A percentile compares a stretch with the other conserved stretches of the same genome.
These are phyloP conservation scores for Nasonia giraulti DNA, from an alignment of 1,140 invertebrate genomes.

Conservation along the genomic window DNA sequence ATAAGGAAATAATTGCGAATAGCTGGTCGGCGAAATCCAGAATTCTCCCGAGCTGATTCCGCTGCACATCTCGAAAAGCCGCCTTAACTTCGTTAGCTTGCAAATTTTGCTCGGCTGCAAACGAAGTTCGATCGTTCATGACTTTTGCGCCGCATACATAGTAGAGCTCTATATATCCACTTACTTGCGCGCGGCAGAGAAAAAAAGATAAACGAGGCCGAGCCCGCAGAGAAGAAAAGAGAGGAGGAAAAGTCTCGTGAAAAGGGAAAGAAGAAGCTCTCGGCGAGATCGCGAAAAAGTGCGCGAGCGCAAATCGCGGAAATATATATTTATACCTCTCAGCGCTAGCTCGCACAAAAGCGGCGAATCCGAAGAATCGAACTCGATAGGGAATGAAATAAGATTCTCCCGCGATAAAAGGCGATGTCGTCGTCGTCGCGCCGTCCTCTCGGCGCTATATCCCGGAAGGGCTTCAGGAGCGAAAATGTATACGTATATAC, in stretches of 20 bases:
- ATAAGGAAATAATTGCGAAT: background rate
- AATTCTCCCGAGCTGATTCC: background rate
- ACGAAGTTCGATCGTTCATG: background rate
- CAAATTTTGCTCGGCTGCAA: background rate
- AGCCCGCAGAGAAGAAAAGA: background rate
- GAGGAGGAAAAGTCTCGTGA: background rate
- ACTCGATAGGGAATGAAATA: slow-evolving; percentile 38
- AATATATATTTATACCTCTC: background rate
- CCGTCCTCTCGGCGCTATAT: background rate
- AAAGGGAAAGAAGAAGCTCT: background rate
- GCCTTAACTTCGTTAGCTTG: background rate
- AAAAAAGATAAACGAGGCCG: background rate
- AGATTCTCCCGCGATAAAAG: slow-evolving; percentile 40
- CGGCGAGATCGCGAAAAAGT: background rate
- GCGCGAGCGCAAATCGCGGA: background rate
- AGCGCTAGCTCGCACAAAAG: background rate
- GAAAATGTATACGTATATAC: slow-evolving; percentile 30
- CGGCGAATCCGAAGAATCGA: background rate
- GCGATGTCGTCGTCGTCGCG: background rate
- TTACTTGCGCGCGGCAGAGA: background rate
- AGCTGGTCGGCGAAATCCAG: too few relatives aligned
- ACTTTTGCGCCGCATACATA: background rate
- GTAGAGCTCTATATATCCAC: background rate
- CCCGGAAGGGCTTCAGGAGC: slow-evolving; percentile 3
- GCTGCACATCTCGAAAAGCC: background rate